phyloP scores from a whole-genome alignment of 2,113 vertebrate species.

The Centropus bengalensis region DNA sequence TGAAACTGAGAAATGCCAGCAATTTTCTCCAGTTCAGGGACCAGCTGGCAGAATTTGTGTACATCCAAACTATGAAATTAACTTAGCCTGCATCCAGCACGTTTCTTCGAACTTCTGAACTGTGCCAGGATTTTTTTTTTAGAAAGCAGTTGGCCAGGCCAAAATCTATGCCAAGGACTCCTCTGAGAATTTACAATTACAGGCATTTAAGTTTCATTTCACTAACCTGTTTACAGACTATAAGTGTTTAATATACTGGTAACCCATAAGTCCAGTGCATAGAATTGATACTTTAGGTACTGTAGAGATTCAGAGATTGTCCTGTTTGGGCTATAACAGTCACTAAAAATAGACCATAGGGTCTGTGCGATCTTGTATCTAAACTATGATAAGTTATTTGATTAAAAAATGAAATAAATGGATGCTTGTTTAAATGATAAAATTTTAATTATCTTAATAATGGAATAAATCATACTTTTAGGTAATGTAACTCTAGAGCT shows the following conservation, averaged over 20 bases:
- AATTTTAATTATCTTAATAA: neutral
- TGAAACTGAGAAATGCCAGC: neutral
- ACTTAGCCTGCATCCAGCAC: neutral
- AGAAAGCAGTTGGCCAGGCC: neutral
- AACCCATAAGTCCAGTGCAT: neutral
- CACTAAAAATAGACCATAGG: neutral
- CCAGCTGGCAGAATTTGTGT: slow-evolving; percentile 36
- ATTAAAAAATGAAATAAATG: neutral
- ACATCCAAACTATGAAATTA: neutral
- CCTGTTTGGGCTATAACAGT: neutral
- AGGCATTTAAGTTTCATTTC: neutral
- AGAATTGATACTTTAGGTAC: neutral
- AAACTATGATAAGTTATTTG: neutral
- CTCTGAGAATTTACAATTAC: neutral
- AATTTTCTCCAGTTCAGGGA: neutral
- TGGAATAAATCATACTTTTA: neutral
- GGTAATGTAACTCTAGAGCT: neutral
- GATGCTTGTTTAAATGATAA: neutral
- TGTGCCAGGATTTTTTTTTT: neutral
- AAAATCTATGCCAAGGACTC: neutral
- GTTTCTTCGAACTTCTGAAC: neutral
- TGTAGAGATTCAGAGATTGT: neutral
- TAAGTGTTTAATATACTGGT: neutral
- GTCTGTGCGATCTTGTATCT: neutral
- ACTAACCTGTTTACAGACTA: neutral